phyloP scores from a whole-genome alignment of 2,888 invertebrate species.

The Apamea epomidion region DNA sequence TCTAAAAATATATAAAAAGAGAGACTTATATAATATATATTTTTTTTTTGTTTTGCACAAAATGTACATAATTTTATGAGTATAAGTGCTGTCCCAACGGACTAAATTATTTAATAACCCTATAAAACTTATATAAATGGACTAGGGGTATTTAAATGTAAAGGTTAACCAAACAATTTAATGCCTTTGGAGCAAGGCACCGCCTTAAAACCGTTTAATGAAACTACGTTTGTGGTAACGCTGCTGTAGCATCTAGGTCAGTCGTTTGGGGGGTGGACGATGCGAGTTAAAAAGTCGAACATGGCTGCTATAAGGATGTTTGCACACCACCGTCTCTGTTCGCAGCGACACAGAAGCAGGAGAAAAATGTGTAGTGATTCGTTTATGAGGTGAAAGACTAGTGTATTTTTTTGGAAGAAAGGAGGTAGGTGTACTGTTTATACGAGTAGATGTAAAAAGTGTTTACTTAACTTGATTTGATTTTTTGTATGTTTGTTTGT shows the following conservation, averaged over 20 bases:
- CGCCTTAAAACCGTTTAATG: constrained; percentile 14
- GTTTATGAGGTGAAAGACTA: neutral
- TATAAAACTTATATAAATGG: no score
- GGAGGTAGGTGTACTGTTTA: neutral
- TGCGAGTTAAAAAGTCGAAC: constrained; percentile 11
- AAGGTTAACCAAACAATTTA: neutral
- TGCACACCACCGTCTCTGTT: neutral
- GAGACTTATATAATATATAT: neutral
- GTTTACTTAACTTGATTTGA: neutral
- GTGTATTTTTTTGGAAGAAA: neutral
- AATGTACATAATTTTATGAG: neutral
- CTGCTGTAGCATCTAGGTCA: constrained; percentile 26
- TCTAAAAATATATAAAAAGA: neutral
- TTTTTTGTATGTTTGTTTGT: neutral
- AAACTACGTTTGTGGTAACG: neutral
- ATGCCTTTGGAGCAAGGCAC: neutral
- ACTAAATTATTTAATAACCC: neutral
- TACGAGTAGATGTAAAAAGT: neutral
- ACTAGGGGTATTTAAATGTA: neutral
- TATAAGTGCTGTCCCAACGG: neutral
- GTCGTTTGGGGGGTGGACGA: constrained; percentile 5
- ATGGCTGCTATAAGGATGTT: neutral
- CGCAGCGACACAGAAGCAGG: no score
- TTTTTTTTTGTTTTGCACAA: neutral
- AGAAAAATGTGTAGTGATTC: neutral